Evolutionary conservation across 2,888 invertebrate genomes (phyloP).

Genomic region (Drosophila hamatofila): DNA sequence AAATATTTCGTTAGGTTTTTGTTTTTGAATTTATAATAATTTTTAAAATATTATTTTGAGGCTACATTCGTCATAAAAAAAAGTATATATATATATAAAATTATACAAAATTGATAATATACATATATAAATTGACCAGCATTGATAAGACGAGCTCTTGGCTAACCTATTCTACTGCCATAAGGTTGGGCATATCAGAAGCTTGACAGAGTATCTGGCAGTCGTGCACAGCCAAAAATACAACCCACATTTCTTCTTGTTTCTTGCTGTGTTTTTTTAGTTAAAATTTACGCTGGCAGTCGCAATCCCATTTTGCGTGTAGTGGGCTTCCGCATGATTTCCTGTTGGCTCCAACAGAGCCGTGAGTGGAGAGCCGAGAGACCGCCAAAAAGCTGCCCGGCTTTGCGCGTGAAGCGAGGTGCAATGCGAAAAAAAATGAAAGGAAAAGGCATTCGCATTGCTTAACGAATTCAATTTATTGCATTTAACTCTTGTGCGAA

Average conservation of each 20-base stretch:
- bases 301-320: constrained; percentile 72
- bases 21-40: no score
- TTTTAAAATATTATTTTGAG: no score
- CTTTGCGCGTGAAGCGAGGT: constrained; percentile 12
- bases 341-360: constrained; percentile 35
- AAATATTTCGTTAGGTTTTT: no score
- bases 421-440: constrained; percentile 16
- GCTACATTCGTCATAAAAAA: no score
- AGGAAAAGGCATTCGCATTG: constrained; percentile 36
- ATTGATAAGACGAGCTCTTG: no score
- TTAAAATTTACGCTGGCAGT: constrained; percentile 69
- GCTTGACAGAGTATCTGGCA: not conserved
- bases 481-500: constrained; percentile 60
- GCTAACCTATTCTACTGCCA: no score
- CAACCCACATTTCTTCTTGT: not conserved
- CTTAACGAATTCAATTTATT: constrained; percentile 69
- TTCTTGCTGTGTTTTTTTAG: not conserved
- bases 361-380: constrained; percentile 4
- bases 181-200: not conserved
- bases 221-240: not conserved
- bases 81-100: no score
- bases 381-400: not conserved
- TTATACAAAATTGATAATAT: no score
- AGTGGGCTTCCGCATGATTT: constrained; percentile 58
- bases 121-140: not conserved